These are phyloP conservation scores for Phylloscopus trochiloides DNA, from an alignment of 2,113 vertebrate genomes.

Conservation along the genomic window DNA sequence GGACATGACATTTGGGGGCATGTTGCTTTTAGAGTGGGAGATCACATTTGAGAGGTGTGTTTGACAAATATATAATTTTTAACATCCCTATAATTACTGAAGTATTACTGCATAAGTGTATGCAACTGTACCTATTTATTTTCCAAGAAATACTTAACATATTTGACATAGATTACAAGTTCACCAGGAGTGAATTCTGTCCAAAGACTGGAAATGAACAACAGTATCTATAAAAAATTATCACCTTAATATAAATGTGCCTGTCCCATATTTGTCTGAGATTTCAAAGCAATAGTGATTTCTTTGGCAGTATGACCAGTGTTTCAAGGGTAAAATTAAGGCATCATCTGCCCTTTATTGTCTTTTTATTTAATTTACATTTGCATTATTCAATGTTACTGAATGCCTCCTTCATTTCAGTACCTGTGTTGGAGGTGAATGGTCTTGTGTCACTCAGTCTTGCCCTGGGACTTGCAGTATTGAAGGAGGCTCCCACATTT, in stretches of 20 bases:
- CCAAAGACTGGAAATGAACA: not conserved
- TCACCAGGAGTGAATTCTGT: not conserved
- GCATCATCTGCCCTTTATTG: not conserved
- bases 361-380: not conserved
- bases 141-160: not conserved
- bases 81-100: not conserved
- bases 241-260: not conserved
- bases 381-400: not conserved
- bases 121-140: not conserved
- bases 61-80: not conserved
- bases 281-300: not conserved
- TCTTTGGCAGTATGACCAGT: not conserved
- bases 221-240: not conserved
- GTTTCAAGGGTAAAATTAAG: not conserved
- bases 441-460: conserved; percentile 64
- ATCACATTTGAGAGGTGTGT: not conserved
- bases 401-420: conserved; percentile 41
- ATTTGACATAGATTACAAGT: not conserved
- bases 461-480: conserved; percentile 75
- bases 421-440: conserved; percentile 74
- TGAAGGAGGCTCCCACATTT: conserved; percentile 77
- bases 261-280: not conserved
- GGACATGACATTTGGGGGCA: not conserved
- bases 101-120: not conserved
- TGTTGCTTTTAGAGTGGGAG: not conserved